These are phyloP conservation scores for Himalopsyche tibetana DNA, from an alignment of 2,888 invertebrate genomes.

Conservation along the genomic window DNA sequence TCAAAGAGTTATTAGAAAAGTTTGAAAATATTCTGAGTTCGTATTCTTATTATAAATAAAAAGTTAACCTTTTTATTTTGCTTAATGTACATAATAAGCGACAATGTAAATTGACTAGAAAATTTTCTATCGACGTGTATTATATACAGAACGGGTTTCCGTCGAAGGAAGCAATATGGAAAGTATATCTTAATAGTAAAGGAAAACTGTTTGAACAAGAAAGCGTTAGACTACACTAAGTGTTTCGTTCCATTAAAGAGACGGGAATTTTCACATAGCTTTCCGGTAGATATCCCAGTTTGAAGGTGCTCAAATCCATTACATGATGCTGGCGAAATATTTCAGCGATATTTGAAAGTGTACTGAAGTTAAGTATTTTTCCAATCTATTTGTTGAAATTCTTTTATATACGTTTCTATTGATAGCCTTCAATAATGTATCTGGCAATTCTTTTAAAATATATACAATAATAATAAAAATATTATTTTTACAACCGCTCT, in stretches of 20 bases:
- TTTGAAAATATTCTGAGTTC: no score
- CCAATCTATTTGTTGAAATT: neutral
- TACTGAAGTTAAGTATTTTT: neutral
- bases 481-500: no score
- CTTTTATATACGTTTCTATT: no score
- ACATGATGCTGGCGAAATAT: slow-evolving; percentile 58
- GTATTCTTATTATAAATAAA: no score
- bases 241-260: slow-evolving; percentile 64
- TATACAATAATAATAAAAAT: no score
- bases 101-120: no score
- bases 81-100: no score
- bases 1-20: no score
- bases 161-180: slow-evolving; percentile 31
- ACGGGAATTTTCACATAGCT: slow-evolving; percentile 65
- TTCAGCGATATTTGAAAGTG: slow-evolving; percentile 17
- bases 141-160: neutral
- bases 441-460: no score
- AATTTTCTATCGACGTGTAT: no score
- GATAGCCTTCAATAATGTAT: no score
- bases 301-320: slow-evolving; percentile 58
- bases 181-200: slow-evolving; percentile 51
- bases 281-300: slow-evolving; percentile 38
- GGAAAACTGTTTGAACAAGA: slow-evolving; percentile 60
- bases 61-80: no score
- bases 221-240: slow-evolving; percentile 59